phyloP scores from a whole-genome alignment of 2,797 vertebrate species.

The Alfaro cultratus region DNA sequence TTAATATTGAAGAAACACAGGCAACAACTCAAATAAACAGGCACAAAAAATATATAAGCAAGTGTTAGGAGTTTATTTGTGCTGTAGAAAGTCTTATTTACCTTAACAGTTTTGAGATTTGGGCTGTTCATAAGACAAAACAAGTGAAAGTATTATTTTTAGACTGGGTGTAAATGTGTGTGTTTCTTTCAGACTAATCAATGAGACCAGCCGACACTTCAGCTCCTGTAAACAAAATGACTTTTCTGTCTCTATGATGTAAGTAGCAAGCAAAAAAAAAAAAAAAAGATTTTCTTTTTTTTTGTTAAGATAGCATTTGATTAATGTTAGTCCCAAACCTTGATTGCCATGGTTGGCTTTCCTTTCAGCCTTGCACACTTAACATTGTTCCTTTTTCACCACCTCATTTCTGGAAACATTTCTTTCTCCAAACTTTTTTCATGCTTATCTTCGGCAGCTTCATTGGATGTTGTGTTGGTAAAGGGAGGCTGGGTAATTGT shows the following conservation, averaged over 20 bases:
- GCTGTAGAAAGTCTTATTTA: background rate
- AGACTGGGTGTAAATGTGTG: background rate
- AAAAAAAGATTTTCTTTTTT: no score
- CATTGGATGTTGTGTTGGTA: background rate
- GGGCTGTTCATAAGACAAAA: background rate
- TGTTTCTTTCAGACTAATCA: background rate
- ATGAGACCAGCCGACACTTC: background rate
- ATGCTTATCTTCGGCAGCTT: background rate
- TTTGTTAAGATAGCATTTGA: background rate
- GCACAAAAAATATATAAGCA: background rate
- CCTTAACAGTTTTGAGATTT: background rate
- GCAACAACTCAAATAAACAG: background rate
- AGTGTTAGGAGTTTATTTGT: background rate
- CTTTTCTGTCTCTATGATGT: background rate
- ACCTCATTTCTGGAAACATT: background rate
- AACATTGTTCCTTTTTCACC: background rate
- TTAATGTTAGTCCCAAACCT: background rate
- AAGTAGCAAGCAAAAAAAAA: background rate
- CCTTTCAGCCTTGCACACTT: background rate
- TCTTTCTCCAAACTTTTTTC: background rate
- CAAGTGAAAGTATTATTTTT: background rate
- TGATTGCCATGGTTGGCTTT: background rate
- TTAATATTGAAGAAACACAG: background rate
- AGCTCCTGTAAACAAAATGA: background rate
- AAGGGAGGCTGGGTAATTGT: background rate